Percentiles rank a stretch among this genome's conserved stretches.
Conservation (phyloP, 1,140 invertebrate species). For the Heliconius hewitsoni region DNA sequence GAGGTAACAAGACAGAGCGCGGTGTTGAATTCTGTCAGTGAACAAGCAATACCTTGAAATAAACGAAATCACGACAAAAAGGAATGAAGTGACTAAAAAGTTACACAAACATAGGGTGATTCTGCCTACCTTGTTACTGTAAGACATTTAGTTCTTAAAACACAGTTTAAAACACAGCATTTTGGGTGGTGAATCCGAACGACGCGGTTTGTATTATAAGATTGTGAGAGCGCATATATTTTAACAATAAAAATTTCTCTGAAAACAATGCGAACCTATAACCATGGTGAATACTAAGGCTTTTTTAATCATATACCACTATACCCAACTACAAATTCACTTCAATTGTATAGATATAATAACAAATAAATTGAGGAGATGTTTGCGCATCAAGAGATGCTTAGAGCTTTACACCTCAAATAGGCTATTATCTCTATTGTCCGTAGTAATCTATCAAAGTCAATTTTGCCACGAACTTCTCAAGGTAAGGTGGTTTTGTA, state of each 20-base stretch:
- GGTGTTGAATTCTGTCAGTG: too few relatives aligned
- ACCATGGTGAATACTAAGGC: neutral
- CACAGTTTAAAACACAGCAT: too few relatives aligned
- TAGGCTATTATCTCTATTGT: conserved; percentile 48
- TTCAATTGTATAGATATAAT: neutral
- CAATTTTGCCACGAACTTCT: conserved; percentile 50
- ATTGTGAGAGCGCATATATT: neutral
- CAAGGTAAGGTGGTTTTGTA: conserved; percentile 50
- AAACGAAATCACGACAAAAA: neutral
- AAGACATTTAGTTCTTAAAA: too few relatives aligned
- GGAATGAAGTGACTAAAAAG: too few relatives aligned
- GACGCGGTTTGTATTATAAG: neutral
- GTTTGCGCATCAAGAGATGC: conserved; percentile 23
- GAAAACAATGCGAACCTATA: neutral
- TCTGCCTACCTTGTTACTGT: too few relatives aligned
- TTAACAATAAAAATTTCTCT: neutral
- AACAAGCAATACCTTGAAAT: neutral
- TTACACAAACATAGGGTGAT: neutral
- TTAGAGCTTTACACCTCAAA: conserved; percentile 45
- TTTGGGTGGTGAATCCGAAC: neutral
- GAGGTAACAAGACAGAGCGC: too few relatives aligned
- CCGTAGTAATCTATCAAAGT: conserved; percentile 53
- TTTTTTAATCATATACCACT: neutral
- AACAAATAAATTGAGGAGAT: neutral
- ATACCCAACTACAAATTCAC: neutral